A percentile compares a stretch with the other conserved stretches of the same genome.
phyloP scores from a whole-genome alignment of 1,140 invertebrate species.

The Atta texana region DNA sequence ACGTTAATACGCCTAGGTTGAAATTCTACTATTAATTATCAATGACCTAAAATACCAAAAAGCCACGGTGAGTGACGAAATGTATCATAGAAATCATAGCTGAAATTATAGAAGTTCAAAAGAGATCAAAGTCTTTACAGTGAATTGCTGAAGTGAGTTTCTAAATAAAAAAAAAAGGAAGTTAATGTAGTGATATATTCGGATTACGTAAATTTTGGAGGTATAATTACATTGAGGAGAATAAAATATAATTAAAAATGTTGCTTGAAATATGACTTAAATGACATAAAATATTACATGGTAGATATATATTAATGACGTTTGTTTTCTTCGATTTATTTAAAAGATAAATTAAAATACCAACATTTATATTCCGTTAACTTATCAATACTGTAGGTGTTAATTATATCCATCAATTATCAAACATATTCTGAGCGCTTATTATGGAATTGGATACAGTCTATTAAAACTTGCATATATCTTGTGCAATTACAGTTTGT shows the following conservation, averaged over 20 bases:
- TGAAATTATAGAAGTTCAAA: background rate
- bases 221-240: background rate
- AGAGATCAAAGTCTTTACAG: background rate
- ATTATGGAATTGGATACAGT: constrained; percentile 22
- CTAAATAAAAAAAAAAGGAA: background rate
- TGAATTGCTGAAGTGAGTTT: background rate
- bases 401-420: constrained; percentile 28
- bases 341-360: constrained; percentile 7
- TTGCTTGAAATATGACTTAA: constrained; percentile 9
- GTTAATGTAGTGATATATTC: background rate
- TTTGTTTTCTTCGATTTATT: background rate
- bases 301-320: background rate
- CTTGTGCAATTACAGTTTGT: constrained; percentile 7
- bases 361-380: constrained; percentile 3
- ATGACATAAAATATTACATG: background rate
- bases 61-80: background rate
- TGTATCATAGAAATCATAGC: background rate
- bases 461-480: constrained; percentile 16
- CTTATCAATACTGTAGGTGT: background rate
- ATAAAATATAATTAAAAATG: background rate
- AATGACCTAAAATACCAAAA: constrained; percentile 34
- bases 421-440: background rate
- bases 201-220: background rate
- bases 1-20: background rate
- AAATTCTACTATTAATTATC: constrained; percentile 16